Base-by-base conservation (phyloP, 2,113 vertebrate species). In the Forbesichthys agassizii region DNA sequence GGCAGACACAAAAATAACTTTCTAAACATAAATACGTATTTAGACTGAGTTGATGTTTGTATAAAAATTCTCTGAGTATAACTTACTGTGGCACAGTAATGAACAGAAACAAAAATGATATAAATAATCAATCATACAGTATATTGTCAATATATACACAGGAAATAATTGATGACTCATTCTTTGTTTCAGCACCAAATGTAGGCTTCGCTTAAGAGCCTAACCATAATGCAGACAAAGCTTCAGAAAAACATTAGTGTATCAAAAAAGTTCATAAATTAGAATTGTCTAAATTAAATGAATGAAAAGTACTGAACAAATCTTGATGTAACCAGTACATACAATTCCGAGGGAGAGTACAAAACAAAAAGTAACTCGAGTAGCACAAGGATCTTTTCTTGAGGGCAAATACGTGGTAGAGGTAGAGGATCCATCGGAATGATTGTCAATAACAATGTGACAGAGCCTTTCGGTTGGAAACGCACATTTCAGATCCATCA, bases 291-390 rank as follows among this genome's bases (percentile, higher is more conserved):
- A 90, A 92, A 92, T 93, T 85, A 90, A 93, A 92, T 92, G 92
- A 86, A 94, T 86, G 88, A 85, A 88, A 89, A 94, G 80, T 93
- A 94, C 85, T 92, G 88, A 93, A 92, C 87, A 84, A 81, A 90
- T 88, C 89, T 93, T 89, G 93, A 98, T 96, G 95, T 95, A 98
- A 95, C 95, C 94, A 95, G 96, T 93, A 98, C 94, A 96, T 95
- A 95, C 90, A 93, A 92, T 91, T 86, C 90, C 88, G 88, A 91
- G 88, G 82, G 33, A 89, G 87, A 91, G 88, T 80, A 48, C 36
- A 36, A 33, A 58, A 75, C 75, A 60, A 75, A 82, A 68, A 78
- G 88, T 85, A 91, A 90, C 77, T 68, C 84, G 87, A 93, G 2
- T 27, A 27, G 2, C 90, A 89, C 86, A 80, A 93, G 93, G 88